A percentile compares a stretch with the other conserved stretches of the same genome.
Conservation (phyloP, 2,888 invertebrate species). For the Sepioteuthis lessoniana region DNA sequence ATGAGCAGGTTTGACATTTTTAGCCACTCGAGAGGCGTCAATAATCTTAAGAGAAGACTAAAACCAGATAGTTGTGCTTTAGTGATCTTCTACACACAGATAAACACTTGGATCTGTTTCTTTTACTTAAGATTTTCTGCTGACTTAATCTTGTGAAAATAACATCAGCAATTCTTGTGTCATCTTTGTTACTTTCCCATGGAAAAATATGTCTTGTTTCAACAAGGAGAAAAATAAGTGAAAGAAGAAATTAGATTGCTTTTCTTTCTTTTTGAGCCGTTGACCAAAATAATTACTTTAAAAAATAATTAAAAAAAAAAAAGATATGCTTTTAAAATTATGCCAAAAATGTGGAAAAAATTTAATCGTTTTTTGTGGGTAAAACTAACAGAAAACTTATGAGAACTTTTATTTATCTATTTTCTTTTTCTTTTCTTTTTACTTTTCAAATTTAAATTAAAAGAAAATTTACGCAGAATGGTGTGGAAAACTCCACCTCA, state of each 20-base stretch:
- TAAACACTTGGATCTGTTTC: not conserved
- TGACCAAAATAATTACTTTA: not conserved
- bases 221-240: too few relatives aligned
- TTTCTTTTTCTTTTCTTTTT: not conserved
- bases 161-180: too few relatives aligned
- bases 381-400: not conserved
- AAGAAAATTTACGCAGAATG: not conserved
- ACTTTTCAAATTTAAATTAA: not conserved
- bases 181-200: too few relatives aligned
- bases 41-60: not conserved
- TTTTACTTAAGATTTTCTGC: too few relatives aligned
- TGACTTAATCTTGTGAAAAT: too few relatives aligned
- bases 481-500: not conserved
- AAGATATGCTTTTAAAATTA: not conserved
- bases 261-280: too few relatives aligned
- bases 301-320: not conserved
- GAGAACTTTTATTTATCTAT: not conserved
- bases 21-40: too few relatives aligned
- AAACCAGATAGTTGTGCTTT: not conserved
- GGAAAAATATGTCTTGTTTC: too few relatives aligned
- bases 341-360: not conserved
- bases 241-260: too few relatives aligned
- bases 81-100: not conserved
- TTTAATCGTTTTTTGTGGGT: not conserved
- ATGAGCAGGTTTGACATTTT: constrained; percentile 16